Evolutionary conservation across 2,797 vertebrate species (phyloP), one percentile per base, ranked within the genome.

Genomic region (Neolamprologus multifasciatus): DNA sequence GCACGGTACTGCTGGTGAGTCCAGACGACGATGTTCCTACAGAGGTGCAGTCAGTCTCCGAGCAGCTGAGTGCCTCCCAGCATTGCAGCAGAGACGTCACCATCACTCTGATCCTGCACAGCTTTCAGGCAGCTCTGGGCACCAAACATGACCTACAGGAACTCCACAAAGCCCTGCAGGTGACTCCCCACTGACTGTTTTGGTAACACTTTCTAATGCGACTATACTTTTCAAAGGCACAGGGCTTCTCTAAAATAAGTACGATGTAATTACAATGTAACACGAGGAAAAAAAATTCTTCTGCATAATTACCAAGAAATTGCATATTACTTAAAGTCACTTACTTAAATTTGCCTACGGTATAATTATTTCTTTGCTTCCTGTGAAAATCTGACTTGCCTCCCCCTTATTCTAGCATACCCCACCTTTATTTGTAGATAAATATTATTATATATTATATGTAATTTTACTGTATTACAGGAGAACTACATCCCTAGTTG

Each of bases 81-180:
- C 89, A 91, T 43, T 95, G 97, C 0, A 95, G 87, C 67, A 94
- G 89, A 14, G 88, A 96, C 9, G 80, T 95, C 4, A 93, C 96
- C 1, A 5, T 96, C 81, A 92, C 95, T 52, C 97, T 99, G 80
- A 96, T 99, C 51, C 89, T 97, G 79, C 98, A 98, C 4, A 93
- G 96, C 86, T 96, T 97, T 82, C 98, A 99, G 94, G 97, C 98
- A 19, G 94, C 86, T 80, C 96, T 98, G 0, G 98, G 98, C 40
- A 64, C 94, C 54, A 33, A 40, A 79, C 95, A 92, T 0, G 91
- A 97, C 83, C 93, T 97, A 80, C 88, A 82, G 1, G 79, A 85
- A 2, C 94, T 99, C 64, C 95, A 86, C 9, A 7, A 52, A 5
- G 84, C 92, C 40, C 96, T 99, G 81, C 96, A 97, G 97, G 98